phyloP scores from a whole-genome alignment of 2,888 invertebrate genomes.

The Actias luna region DNA sequence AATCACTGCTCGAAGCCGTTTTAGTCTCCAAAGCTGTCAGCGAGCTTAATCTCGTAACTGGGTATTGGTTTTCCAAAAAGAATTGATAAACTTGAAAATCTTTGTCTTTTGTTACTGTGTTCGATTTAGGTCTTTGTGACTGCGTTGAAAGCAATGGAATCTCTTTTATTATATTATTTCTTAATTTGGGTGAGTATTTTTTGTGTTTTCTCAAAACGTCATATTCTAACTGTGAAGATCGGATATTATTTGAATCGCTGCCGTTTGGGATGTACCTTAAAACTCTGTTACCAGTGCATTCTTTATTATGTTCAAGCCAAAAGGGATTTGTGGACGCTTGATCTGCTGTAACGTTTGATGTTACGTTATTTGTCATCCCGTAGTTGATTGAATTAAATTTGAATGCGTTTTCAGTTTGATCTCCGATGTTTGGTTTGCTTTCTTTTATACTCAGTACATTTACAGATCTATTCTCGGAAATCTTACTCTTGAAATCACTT shows the following conservation, averaged over 20 bases:
- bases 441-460: neutral
- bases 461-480: neutral
- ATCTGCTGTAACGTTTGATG: constrained; percentile 24
- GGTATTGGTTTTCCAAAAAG: constrained; percentile 38
- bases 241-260: constrained; percentile 27
- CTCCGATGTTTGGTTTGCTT: neutral
- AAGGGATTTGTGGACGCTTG: constrained; percentile 41
- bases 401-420: constrained; percentile 10
- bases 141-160: constrained; percentile 42
- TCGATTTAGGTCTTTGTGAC: constrained; percentile 46
- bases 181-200: constrained; percentile 25
- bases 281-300: constrained; percentile 41
- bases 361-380: neutral
- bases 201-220: constrained; percentile 25
- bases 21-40: constrained; percentile 35
- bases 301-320: constrained; percentile 39
- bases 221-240: constrained; percentile 23
- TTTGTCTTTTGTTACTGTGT: constrained; percentile 24
- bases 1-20: constrained; percentile 44
- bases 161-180: constrained; percentile 42
- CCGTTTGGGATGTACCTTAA: constrained; percentile 38
- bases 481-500: neutral
- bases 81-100: constrained; percentile 50
- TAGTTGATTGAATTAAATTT: constrained; percentile 10
- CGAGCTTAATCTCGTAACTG: constrained; percentile 39